A percentile compares a stretch with the other conserved stretches of the same genome.
Evolutionary conservation across 2,113 vertebrate genomes (phyloP).

Genomic region (Crotalus tigris): DNA sequence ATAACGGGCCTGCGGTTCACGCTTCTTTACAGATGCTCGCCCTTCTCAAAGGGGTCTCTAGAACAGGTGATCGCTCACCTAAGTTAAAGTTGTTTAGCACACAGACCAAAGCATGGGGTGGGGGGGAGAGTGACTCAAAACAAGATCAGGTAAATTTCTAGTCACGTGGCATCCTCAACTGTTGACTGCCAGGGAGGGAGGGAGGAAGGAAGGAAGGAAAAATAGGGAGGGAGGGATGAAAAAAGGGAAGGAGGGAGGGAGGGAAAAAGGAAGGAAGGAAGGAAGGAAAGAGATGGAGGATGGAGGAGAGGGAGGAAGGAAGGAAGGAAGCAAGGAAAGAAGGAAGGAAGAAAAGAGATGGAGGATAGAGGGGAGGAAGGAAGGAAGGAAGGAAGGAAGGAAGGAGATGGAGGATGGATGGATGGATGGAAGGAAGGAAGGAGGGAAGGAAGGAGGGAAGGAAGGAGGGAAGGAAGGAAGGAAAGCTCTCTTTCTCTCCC

Average conservation of each 20-base stretch:
- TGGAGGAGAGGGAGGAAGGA: not conserved
- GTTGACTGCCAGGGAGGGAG: not conserved
- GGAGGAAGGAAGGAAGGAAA: fast-evolving
- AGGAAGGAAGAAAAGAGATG: no score
- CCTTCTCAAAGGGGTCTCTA: not conserved
- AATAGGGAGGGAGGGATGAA: no score
- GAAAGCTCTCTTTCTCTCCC: not conserved
- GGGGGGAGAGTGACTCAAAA: not conserved
- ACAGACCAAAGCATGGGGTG: not conserved
- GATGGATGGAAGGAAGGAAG: no score
- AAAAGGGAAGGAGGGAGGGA: no score
- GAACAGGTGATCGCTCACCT: not conserved
- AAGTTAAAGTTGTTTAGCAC: not conserved
- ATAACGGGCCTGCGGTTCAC: no score
- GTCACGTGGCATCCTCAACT: not conserved
- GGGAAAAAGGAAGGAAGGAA: no score
- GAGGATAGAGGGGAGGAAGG: no score
- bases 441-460: no score
- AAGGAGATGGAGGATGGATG: no score
- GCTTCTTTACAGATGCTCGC: not conserved
- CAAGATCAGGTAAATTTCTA: not conserved
- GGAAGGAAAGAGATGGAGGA: no score
- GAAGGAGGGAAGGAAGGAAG: not conserved
- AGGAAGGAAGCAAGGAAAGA: no score
- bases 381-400: no score